Evolutionary conservation across 2,113 vertebrate species (phyloP).

Genomic region (Notothenia rossii): DNA sequence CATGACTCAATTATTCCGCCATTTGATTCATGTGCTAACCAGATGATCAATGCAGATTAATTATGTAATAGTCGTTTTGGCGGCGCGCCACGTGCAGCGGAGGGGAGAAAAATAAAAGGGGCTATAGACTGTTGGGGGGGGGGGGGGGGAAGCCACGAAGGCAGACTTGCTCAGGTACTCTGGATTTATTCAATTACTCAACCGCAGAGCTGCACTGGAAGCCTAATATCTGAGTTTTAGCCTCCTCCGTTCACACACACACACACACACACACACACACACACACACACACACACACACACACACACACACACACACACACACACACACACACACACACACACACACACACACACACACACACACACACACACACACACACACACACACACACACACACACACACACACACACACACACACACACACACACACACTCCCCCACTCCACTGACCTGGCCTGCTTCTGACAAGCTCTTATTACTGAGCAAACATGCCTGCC

Average conservation of each 20-base stretch:
- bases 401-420: no score
- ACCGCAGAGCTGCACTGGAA: constrained; percentile 68
- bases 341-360: no score
- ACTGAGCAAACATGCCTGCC: constrained; percentile 86
- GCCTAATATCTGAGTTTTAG: constrained; percentile 77
- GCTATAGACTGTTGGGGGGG: constrained; percentile 43
- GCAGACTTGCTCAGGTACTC: constrained; percentile 75
- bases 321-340: no score
- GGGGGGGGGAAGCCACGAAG: constrained; percentile 35
- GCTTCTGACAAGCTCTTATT: constrained; percentile 79
- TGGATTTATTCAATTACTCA: constrained; percentile 82
- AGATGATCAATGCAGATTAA: constrained; percentile 93
- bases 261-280: not conserved
- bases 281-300: accelerated
- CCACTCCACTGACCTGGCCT: constrained; percentile 53
- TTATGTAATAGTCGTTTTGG: constrained; percentile 92
- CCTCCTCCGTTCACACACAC: constrained; percentile 38
- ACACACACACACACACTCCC: constrained; percentile 40
- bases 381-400: no score
- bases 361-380: no score
- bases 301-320: no score
- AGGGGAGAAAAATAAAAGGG: constrained; percentile 59
- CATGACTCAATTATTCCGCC: constrained; percentile 90
- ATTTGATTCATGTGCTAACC: constrained; percentile 91
- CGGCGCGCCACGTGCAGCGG: constrained; percentile 87